These are phyloP conservation scores for Eretmocerus hayati DNA, from an alignment of 2,888 invertebrate species.

Conservation along the genomic window DNA sequence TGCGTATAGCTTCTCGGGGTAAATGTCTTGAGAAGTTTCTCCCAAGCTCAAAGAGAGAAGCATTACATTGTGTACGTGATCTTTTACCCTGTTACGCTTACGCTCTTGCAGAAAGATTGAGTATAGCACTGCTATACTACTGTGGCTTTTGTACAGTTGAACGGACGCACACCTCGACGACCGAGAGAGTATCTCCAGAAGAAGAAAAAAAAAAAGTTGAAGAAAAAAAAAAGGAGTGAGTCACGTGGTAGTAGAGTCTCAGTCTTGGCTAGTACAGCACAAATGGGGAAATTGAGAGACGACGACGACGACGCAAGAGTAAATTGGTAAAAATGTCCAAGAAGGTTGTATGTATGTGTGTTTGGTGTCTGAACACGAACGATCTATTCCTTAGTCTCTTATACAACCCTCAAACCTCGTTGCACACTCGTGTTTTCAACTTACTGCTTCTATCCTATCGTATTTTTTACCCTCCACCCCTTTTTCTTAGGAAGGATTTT, in stretches of 20 bases:
- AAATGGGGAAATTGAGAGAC: conserved; percentile 7
- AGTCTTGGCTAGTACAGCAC: background rate
- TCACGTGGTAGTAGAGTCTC: background rate
- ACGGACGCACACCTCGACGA: background rate
- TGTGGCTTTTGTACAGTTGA: conserved; percentile 10
- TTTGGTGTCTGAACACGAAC: conserved; percentile 30
- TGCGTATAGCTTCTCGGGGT: background rate
- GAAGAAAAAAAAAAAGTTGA: no score
- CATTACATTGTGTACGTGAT: conserved; percentile 18
- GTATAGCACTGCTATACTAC: conserved; percentile 8
- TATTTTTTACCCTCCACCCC: conserved; percentile 22
- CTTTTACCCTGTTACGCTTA: conserved; percentile 3
- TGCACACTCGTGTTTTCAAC: no score
- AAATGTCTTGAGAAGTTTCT: conserved; percentile 7
- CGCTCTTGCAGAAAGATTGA: conserved; percentile 16
- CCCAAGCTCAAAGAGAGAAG: conserved; percentile 15
- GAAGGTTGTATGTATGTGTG: no score
- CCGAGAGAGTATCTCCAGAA: no score
- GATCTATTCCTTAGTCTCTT: conserved; percentile 27
- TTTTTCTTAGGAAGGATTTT: no score
- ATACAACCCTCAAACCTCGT: no score
- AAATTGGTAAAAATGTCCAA: conserved; percentile 39
- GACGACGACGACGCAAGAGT: conserved; percentile 18
- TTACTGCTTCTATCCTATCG: conserved; percentile 4
- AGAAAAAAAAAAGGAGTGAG: no score